These are phyloP conservation scores for crab-eating macaque (Macaca fascicularis) DNA, from an alignment of 2,113 vertebrate genomes.

Conservation along the genomic window DNA sequence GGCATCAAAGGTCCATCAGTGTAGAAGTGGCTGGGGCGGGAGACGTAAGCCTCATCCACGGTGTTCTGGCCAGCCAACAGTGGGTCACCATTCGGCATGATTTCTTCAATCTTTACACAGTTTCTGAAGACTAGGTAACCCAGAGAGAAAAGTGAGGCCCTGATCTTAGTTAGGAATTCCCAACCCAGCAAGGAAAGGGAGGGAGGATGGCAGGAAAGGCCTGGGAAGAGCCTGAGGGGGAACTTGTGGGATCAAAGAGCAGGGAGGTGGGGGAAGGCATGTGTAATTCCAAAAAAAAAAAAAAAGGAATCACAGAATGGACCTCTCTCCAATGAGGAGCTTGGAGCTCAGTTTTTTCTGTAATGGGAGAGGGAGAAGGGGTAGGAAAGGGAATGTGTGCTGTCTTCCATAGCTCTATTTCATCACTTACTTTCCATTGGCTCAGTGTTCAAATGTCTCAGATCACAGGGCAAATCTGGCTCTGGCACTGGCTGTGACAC, in stretches of 20 bases:
- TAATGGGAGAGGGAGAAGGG: neutral
- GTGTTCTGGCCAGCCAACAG: conserved; percentile 46
- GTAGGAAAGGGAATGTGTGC: neutral
- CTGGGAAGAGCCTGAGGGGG: neutral
- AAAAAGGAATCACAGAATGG: neutral
- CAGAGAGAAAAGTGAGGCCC: conserved; percentile 45
- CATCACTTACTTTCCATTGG: conserved; percentile 72
- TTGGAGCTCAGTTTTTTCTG: neutral
- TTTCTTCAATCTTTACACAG: conserved; percentile 35
- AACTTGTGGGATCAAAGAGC: neutral
- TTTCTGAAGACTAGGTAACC: conserved; percentile 65
- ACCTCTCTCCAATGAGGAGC: neutral
- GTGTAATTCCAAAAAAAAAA: neutral
- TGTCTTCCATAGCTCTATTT: neutral
- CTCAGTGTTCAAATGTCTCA: conserved; percentile 55
- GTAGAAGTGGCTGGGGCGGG: conserved; percentile 61
- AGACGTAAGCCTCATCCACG: neutral
- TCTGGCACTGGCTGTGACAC: neutral
- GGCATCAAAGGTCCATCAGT: conserved; percentile 54
- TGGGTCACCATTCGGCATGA: conserved; percentile 71
- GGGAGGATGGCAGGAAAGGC: neutral
- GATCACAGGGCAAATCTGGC: conserved; percentile 66
- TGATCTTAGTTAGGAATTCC: neutral
- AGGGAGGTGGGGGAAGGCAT: neutral
- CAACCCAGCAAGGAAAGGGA: neutral